phyloP scores from a whole-genome alignment of 2,797 vertebrate species.

The Amniataba percoides region DNA sequence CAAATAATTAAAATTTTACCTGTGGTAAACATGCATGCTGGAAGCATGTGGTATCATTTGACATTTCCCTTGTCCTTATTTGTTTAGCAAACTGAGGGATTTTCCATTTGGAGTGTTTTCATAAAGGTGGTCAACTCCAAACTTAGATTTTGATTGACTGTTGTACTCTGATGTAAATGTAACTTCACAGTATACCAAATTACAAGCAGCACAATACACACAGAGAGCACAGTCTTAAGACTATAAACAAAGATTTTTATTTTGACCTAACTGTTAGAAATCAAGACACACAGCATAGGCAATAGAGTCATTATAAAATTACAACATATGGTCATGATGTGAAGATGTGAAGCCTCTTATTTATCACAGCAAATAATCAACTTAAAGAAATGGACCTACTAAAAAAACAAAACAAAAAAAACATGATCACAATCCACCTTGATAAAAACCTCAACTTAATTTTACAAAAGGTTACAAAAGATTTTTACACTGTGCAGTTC shows the following conservation, averaged over 20 bases:
- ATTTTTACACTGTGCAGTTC: conserved; percentile 22
- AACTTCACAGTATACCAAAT: background rate
- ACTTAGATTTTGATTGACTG: background rate
- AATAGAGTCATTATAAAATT: conserved; percentile 21
- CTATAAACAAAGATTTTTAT: conserved; percentile 44
- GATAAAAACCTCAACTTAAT: conserved; percentile 15
- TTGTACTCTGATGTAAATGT: background rate
- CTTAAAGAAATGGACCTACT: conserved; percentile 11
- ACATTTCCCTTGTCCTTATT: background rate
- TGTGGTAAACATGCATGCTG: background rate
- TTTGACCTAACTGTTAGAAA: conserved; percentile 29
- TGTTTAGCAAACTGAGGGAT: background rate
- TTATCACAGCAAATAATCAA: conserved; percentile 41
- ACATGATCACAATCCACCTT: conserved; percentile 21
- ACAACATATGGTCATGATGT: conserved; percentile 30
- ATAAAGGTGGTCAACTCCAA: background rate
- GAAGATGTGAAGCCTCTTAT: conserved; percentile 35
- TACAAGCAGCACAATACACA: conserved; percentile 9
- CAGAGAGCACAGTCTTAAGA: background rate
- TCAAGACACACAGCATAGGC: conserved; percentile 23
- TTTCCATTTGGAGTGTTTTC: background rate
- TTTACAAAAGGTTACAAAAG: conserved; percentile 37
- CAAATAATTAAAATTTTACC: background rate
- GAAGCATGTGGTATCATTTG: background rate
- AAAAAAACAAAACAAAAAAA: conserved; percentile 13